Evolutionary conservation across 2,888 invertebrate species (phyloP).

Genomic region (Microplitis deprimator): DNA sequence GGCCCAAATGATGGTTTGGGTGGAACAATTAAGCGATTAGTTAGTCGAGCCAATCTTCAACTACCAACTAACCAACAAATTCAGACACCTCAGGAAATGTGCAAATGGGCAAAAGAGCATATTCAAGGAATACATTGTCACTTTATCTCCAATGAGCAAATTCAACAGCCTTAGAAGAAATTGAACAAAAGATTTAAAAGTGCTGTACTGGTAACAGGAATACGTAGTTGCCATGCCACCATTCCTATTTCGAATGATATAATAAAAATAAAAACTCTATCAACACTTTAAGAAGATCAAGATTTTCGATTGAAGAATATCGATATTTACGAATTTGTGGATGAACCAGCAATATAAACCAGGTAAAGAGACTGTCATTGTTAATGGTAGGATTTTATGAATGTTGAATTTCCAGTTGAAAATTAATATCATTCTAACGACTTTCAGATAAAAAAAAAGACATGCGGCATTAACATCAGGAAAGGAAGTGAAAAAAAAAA

Average conservation of each 20-base stretch:
- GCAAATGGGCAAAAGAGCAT: too few species aligned
- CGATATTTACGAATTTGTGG: neutral
- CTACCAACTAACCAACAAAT: too few species aligned
- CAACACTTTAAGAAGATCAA: neutral
- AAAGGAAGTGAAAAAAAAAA: neutral
- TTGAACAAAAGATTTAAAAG: too few species aligned
- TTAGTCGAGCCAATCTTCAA: too few species aligned
- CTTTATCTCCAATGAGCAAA: too few species aligned
- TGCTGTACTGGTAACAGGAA: too few species aligned
- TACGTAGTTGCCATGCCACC: too few species aligned
- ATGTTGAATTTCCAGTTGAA: neutral
- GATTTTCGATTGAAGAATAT: conserved; percentile 7
- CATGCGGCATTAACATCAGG: neutral
- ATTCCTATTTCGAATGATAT: neutral
- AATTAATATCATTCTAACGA: neutral
- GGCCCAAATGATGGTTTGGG: too few species aligned
- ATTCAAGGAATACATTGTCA: too few species aligned
- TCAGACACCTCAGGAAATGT: too few species aligned
- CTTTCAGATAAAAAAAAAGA: neutral
- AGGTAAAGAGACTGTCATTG: neutral
- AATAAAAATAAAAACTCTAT: neutral
- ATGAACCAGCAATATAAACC: neutral
- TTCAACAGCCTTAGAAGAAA: too few species aligned
- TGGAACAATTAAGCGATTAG: too few species aligned
- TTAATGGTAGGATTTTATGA: neutral